A percentile compares a stretch with the other conserved stretches of the same genome.
Conservation (phyloP, 2,888 invertebrate species). For the Acrocera orbiculus region DNA sequence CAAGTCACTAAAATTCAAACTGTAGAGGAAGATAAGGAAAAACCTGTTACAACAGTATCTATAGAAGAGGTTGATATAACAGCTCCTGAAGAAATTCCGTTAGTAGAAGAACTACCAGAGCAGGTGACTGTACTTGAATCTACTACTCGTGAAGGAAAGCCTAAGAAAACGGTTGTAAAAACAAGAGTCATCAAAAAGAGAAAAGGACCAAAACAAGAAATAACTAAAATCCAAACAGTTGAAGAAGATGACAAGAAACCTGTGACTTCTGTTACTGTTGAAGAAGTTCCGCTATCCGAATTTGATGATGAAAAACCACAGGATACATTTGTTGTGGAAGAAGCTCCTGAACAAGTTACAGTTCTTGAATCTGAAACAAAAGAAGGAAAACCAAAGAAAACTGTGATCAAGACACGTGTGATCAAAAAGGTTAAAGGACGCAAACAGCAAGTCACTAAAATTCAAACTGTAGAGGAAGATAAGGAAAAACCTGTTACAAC, state of each 20-base stretch:
- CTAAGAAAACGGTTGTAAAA: constrained; percentile 19
- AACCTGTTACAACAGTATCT: constrained; percentile 20
- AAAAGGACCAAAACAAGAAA: constrained; percentile 14
- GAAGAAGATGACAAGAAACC: constrained; percentile 20
- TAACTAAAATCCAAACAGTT: constrained; percentile 17
- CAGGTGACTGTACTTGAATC: constrained; percentile 28
- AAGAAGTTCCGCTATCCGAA: constrained; percentile 15
- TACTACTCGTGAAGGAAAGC: constrained; percentile 22
- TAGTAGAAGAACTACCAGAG: constrained; percentile 14
- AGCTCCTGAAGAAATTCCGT: constrained; percentile 16
- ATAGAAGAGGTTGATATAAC: constrained; percentile 20
- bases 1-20: constrained; percentile 19
- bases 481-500: constrained; percentile 20
- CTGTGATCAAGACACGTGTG: constrained; percentile 14
- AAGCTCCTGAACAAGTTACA: constrained; percentile 15
- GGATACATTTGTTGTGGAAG: constrained; percentile 8
- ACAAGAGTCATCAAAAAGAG: constrained; percentile 22
- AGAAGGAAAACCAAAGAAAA: constrained; percentile 18
- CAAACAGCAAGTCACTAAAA: constrained; percentile 23
- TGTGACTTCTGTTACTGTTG: constrained; percentile 15
- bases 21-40: constrained; percentile 19
- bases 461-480: constrained; percentile 21
- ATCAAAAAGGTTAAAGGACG: constrained; percentile 15
- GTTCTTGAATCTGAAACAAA: constrained; percentile 17
- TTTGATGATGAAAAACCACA: constrained; percentile 21